phyloP scores from a whole-genome alignment of 2,113 vertebrate genomes.

The Pelusios castaneus region DNA sequence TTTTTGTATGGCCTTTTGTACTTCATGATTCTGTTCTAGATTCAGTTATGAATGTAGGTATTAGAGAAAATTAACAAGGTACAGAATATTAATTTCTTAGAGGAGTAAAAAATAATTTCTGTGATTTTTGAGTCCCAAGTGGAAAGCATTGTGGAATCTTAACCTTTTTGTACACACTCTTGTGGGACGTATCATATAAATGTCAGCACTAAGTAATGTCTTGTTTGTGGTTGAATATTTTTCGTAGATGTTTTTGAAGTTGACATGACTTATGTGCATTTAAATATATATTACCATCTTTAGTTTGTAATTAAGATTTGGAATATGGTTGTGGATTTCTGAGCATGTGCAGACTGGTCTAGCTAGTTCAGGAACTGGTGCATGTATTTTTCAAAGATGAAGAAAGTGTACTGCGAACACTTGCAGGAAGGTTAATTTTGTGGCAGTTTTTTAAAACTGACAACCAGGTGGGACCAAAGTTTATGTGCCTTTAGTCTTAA shows the following conservation, averaged over 20 bases:
- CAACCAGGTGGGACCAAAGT: slow-evolving; percentile 98
- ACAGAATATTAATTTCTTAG: slow-evolving; percentile 81
- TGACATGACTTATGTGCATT: slow-evolving; percentile 86
- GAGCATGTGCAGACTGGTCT: slow-evolving; percentile 90
- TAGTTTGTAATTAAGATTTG: slow-evolving; percentile 87
- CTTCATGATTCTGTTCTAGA: slow-evolving; percentile 82
- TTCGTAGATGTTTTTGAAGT: slow-evolving; percentile 88
- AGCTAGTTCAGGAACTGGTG: slow-evolving; percentile 87
- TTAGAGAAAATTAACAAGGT: slow-evolving; percentile 81
- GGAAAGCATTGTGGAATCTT: slow-evolving; percentile 83
- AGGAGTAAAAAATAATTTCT: slow-evolving; percentile 76
- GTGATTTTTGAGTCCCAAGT: slow-evolving; percentile 78
- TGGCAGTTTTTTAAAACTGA: slow-evolving; percentile 90
- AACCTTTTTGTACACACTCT: slow-evolving; percentile 88
- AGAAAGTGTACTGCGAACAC: slow-evolving; percentile 81
- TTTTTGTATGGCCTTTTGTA: slow-evolving; percentile 78
- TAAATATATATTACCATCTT: slow-evolving; percentile 88
- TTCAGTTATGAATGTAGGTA: slow-evolving; percentile 83
- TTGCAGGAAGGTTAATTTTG: slow-evolving; percentile 87
- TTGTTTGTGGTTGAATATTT: slow-evolving; percentile 88
- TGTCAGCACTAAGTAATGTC: slow-evolving; percentile 88
- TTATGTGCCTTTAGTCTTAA: slow-evolving; percentile 99
- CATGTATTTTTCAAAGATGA: slow-evolving; percentile 87
- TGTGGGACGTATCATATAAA: slow-evolving; percentile 84
- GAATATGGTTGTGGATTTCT: slow-evolving; percentile 90